Conservation (phyloP, 2,797 vertebrate genomes). For the Alfaro cultratus region DNA sequence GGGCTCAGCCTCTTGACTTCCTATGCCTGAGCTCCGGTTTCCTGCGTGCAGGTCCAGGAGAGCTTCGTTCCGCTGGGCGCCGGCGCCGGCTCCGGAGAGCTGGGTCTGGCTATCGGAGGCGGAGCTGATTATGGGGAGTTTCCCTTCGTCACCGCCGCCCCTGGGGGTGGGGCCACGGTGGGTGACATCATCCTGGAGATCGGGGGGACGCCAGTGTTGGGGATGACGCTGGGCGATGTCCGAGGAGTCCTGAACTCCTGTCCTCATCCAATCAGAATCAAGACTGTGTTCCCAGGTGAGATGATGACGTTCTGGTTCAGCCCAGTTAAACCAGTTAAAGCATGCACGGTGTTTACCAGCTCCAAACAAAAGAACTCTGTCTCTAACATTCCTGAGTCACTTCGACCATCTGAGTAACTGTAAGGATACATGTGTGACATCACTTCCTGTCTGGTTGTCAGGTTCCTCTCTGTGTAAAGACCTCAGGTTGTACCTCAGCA, state of each 20-base stretch:
- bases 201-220: slow-evolving; percentile 80
- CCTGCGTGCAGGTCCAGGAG: slow-evolving; percentile 76
- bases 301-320: neutral
- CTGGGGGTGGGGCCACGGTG: slow-evolving; percentile 78
- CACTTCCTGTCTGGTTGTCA: slow-evolving; percentile 44
- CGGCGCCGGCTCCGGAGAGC: slow-evolving; percentile 74
- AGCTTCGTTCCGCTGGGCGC: slow-evolving; percentile 78
- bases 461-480: slow-evolving; percentile 83
- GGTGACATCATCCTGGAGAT: slow-evolving; percentile 84
- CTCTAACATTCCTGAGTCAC: neutral
- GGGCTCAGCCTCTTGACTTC: neutral
- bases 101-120: slow-evolving; percentile 80
- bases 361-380: neutral
- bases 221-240: slow-evolving; percentile 84
- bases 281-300: slow-evolving; percentile 82
- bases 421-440: neutral
- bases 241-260: slow-evolving; percentile 82
- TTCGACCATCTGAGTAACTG: neutral
- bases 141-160: slow-evolving; percentile 78
- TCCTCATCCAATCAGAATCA: slow-evolving; percentile 84
- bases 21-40: neutral
- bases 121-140: slow-evolving; percentile 85
- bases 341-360: neutral
- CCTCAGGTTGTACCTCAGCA: slow-evolving; percentile 83
- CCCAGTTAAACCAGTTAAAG: neutral